These are phyloP conservation scores for Nibea coibor DNA, from an alignment of 2,113 vertebrate genomes.

Conservation along the genomic window DNA sequence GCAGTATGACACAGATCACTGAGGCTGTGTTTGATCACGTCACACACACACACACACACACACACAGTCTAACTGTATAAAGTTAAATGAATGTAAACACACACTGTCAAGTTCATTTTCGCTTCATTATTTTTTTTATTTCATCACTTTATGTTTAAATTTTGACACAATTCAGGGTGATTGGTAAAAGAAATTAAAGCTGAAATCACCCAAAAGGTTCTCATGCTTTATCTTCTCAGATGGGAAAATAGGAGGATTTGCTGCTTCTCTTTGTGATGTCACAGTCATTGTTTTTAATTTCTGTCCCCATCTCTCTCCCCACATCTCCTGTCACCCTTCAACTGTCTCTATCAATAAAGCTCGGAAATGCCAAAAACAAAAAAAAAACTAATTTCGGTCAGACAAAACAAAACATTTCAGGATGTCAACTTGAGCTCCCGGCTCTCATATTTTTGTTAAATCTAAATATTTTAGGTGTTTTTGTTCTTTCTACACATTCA, in stretches of 20 bases:
- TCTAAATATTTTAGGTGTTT: background rate
- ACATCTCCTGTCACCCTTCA: no score
- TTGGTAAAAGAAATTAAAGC: background rate
- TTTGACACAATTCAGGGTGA: background rate
- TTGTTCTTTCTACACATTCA: background rate
- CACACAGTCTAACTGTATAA: background rate
- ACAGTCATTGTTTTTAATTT: no score
- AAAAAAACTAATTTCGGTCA: background rate
- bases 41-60: background rate
- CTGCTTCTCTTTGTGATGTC: background rate
- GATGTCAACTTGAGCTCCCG: background rate
- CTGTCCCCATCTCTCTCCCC: no score
- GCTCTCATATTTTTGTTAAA: background rate
- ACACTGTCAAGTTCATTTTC: background rate
- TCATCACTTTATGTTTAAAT: background rate
- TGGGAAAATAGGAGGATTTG: background rate
- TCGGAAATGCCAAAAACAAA: no score
- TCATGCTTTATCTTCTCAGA: background rate
- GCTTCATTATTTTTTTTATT: background rate
- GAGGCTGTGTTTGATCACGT: background rate
- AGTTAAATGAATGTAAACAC: background rate
- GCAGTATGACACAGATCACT: background rate
- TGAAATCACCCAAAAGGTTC: background rate
- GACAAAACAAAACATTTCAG: background rate
- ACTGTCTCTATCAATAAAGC: no score